Conservation (phyloP, 1,140 invertebrate species). For the Drosophila tropicalis region DNA sequence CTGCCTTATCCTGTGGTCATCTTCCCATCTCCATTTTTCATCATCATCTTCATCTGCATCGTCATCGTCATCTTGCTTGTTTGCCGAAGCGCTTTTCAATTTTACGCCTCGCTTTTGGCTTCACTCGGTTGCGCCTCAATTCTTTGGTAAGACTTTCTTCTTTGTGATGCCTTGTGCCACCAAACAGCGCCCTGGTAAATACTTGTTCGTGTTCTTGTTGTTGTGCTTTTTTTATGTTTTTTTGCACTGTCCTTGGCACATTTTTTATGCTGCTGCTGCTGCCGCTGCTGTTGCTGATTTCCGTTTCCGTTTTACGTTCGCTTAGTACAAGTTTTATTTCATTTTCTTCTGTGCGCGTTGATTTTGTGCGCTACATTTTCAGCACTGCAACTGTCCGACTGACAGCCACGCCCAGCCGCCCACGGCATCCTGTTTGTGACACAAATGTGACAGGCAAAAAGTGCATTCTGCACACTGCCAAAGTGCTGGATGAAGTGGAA, state of each 20-base stretch:
- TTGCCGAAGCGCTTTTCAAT: slow-evolving; percentile 78
- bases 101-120: slow-evolving; percentile 77
- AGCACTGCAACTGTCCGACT: slow-evolving; percentile 43
- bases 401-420: slow-evolving; percentile 42
- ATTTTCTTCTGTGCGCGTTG: slow-evolving; percentile 74
- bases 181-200: slow-evolving; percentile 51
- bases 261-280: slow-evolving; percentile 49
- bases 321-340: slow-evolving; percentile 80
- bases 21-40: slow-evolving; percentile 5
- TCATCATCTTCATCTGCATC: slow-evolving; percentile 8
- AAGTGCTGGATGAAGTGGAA: slow-evolving; percentile 76
- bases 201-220: slow-evolving; percentile 62
- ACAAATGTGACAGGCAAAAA: slow-evolving; percentile 83
- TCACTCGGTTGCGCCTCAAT: slow-evolving; percentile 60
- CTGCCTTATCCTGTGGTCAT: slow-evolving; percentile 17
- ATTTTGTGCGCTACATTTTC: slow-evolving; percentile 72
- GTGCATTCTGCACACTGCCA: slow-evolving; percentile 60
- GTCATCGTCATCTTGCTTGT: slow-evolving; percentile 46
- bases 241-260: slow-evolving; percentile 74
- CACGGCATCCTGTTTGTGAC: slow-evolving; percentile 77
- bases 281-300: slow-evolving; percentile 72
- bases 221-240: slow-evolving; percentile 20
- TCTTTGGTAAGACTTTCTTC: slow-evolving; percentile 53
- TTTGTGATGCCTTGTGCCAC: slow-evolving; percentile 41
- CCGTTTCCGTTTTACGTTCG: slow-evolving; percentile 80